Conservation (phyloP, 1,140 invertebrate species). For the Probaryconus sp. region DNA sequence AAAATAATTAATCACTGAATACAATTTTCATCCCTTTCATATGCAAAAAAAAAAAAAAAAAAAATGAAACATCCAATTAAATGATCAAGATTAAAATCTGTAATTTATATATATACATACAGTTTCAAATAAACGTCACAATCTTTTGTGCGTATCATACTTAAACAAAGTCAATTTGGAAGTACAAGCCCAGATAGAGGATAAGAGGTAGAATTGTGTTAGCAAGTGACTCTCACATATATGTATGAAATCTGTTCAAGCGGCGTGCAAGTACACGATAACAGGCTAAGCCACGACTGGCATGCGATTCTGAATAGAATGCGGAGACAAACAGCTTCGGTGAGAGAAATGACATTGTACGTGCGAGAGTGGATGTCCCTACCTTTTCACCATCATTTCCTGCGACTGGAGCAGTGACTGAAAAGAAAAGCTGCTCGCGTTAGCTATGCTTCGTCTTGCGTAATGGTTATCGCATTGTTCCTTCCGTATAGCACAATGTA, state of each 20-base stretch:
- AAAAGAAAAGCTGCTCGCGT: constrained; percentile 60
- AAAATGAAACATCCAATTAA: no score
- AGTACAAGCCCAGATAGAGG: no score
- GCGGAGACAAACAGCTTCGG: constrained; percentile 55
- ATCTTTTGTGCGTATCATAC: no score
- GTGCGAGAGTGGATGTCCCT: constrained; percentile 41
- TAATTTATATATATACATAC: no score
- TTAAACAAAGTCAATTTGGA: no score
- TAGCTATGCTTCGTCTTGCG: constrained; percentile 48
- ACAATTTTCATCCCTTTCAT: no score
- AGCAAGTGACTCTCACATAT: no score
- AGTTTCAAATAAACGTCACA: no score
- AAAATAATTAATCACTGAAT: no score
- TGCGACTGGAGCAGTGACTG: constrained; percentile 24
- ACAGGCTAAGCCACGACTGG: constrained; percentile 42
- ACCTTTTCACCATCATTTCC: constrained; percentile 50
- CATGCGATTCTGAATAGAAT: constrained; percentile 52
- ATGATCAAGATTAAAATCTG: no score
- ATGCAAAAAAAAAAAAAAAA: no score
- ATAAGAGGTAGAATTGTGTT: no score
- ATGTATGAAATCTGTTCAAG: constrained; percentile 30
- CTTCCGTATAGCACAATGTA: constrained; percentile 56
- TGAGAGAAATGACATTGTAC: constrained; percentile 61
- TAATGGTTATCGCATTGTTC: constrained; percentile 59
- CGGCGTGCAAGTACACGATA: constrained; percentile 47